phyloP scores from a whole-genome alignment of 2,888 invertebrate species.

The Sylvicola cinctus region DNA sequence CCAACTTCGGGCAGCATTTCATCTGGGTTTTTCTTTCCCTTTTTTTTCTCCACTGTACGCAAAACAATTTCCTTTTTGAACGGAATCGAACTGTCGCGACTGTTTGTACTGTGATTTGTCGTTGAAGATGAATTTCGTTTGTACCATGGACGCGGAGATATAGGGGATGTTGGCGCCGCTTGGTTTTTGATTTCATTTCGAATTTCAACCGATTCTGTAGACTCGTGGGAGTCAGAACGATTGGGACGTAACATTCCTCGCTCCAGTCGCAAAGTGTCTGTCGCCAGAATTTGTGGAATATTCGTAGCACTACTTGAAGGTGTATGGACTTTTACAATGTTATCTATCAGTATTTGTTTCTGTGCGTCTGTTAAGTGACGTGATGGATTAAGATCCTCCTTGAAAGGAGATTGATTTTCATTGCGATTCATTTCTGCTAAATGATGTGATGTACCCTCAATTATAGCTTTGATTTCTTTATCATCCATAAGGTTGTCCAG shows the following conservation, averaged over 20 bases:
- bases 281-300: conserved; percentile 1
- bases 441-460: conserved; percentile 4
- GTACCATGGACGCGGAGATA: conserved; percentile 43
- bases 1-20: conserved; percentile 29
- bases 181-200: conserved; percentile 7
- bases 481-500: conserved; percentile 7
- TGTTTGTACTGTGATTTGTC: conserved; percentile 7
- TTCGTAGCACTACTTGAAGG: conserved; percentile 11
- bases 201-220: conserved; percentile 5
- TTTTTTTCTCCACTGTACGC: conserved; percentile 15
- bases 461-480: conserved; percentile 9
- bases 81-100: conserved; percentile 12
- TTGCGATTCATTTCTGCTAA: background rate
- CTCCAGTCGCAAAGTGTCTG: conserved; percentile 5
- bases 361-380: conserved; percentile 4
- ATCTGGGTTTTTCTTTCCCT: conserved; percentile 20
- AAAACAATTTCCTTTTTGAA: conserved; percentile 11
- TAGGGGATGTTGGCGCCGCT: conserved; percentile 15
- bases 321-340: conserved; percentile 11
- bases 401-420: background rate
- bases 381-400: background rate
- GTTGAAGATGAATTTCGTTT: conserved; percentile 27
- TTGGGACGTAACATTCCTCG: conserved; percentile 6
- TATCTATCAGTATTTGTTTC: conserved; percentile 10
- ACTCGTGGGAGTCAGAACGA: background rate